A percentile compares a stretch with the other conserved stretches of the same genome.
Conservation (phyloP, 1,140 invertebrate genomes). For the Anthonomus grandis region DNA sequence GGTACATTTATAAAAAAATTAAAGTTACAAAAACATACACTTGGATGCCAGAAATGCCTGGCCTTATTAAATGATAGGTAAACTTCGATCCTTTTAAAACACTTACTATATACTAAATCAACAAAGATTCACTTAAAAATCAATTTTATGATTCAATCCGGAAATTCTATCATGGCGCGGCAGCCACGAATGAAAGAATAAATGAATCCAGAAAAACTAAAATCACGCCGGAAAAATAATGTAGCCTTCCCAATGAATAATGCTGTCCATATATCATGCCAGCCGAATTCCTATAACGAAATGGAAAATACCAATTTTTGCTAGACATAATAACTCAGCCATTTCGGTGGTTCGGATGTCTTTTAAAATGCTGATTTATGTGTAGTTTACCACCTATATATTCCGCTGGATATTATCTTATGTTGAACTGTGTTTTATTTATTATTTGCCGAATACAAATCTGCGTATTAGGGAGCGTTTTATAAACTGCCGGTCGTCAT, state of each 20-base stretch:
- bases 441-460: slow-evolving; percentile 2
- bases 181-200: slow-evolving; percentile 23
- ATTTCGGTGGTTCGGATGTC: slow-evolving; percentile 26
- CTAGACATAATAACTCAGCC: slow-evolving; percentile 28
- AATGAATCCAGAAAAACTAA: slow-evolving; percentile 27
- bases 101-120: too few relatives aligned
- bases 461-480: not conserved
- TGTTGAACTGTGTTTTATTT: slow-evolving; percentile 14
- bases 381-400: slow-evolving; percentile 27
- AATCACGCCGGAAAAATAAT: slow-evolving; percentile 28
- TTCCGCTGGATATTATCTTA: slow-evolving; percentile 23
- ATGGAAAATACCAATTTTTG: slow-evolving; percentile 33
- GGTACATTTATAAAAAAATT: too few relatives aligned
- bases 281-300: slow-evolving; percentile 26
- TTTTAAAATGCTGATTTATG: slow-evolving; percentile 32
- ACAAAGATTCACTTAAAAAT: slow-evolving; percentile 17
- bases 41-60: too few relatives aligned
- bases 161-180: slow-evolving; percentile 2
- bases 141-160: too few relatives aligned
- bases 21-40: too few relatives aligned
- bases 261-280: slow-evolving; percentile 24
- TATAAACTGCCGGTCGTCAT: not conserved
- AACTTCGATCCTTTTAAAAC: too few relatives aligned
- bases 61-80: too few relatives aligned
- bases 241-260: slow-evolving; percentile 26